phyloP scores from a whole-genome alignment of 2,797 vertebrate genomes.

The Pteropus rufus region DNA sequence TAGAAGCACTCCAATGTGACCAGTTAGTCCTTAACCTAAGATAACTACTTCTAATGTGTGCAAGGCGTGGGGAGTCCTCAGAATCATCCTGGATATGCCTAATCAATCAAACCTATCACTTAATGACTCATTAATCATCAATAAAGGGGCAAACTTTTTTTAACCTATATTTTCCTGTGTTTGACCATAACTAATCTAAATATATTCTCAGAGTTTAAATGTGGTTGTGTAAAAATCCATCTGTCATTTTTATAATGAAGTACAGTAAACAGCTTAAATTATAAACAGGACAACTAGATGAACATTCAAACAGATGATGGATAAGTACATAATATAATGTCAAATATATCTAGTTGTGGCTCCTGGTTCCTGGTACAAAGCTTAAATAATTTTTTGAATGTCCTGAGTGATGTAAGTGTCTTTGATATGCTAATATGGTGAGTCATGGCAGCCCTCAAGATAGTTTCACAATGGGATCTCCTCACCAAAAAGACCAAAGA shows the following conservation, averaged over 20 bases:
- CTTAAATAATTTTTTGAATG: background rate
- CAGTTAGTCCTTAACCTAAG: background rate
- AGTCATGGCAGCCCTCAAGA: rapidly evolving
- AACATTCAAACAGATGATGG: too few species aligned
- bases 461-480: background rate
- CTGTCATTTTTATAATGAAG: background rate
- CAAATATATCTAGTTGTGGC: background rate
- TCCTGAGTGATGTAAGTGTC: background rate
- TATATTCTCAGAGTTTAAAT: background rate
- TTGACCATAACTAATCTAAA: background rate
- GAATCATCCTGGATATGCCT: background rate
- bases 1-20: background rate
- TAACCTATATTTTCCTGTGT: background rate
- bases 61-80: background rate
- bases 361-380: background rate
- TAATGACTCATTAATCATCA: background rate
- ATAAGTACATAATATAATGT: background rate
- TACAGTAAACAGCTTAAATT: background rate
- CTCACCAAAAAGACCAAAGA: background rate
- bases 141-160: background rate
- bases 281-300: background rate
- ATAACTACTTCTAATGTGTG: background rate
- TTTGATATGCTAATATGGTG: background rate
- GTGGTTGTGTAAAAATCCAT: background rate
- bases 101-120: background rate